A percentile compares a stretch with the other conserved stretches of the same genome.
Evolutionary conservation across 2,797 vertebrate species (phyloP).

Genomic region (Syngnathus rostellatus): DNA sequence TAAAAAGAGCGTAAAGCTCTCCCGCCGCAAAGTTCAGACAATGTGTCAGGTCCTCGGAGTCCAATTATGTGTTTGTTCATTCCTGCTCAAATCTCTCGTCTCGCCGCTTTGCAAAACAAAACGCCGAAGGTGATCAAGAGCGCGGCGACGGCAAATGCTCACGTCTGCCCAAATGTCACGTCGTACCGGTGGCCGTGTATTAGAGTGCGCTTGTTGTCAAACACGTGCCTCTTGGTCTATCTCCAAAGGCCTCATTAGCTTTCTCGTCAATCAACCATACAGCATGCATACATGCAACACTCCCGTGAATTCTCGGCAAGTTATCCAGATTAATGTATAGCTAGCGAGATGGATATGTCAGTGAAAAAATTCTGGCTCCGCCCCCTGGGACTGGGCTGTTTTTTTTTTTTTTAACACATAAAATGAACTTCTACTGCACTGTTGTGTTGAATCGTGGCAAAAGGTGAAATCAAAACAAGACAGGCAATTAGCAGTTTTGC

Average conservation of each 20-base stretch:
- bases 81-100: constrained; percentile 36
- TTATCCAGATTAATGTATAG: neutral
- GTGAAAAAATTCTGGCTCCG: no score
- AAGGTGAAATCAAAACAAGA: no score
- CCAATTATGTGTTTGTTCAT: constrained; percentile 55
- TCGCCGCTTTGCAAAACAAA: constrained; percentile 36
- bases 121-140: constrained; percentile 9
- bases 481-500: no score
- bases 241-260: constrained; percentile 1
- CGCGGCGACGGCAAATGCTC: neutral
- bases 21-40: constrained; percentile 52
- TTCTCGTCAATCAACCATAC: neutral
- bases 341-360: no score
- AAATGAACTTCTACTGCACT: no score
- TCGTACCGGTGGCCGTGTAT: neutral
- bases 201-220: neutral
- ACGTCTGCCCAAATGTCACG: constrained; percentile 11
- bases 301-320: neutral
- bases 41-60: constrained; percentile 50
- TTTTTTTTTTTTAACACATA: no score
- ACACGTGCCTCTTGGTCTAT: neutral
- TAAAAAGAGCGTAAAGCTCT: constrained; percentile 38
- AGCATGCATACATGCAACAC: neutral
- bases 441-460: no score
- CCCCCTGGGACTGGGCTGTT: no score